Base-by-base conservation (phyloP, 2,888 invertebrate species). In the Volucella inflata region DNA sequence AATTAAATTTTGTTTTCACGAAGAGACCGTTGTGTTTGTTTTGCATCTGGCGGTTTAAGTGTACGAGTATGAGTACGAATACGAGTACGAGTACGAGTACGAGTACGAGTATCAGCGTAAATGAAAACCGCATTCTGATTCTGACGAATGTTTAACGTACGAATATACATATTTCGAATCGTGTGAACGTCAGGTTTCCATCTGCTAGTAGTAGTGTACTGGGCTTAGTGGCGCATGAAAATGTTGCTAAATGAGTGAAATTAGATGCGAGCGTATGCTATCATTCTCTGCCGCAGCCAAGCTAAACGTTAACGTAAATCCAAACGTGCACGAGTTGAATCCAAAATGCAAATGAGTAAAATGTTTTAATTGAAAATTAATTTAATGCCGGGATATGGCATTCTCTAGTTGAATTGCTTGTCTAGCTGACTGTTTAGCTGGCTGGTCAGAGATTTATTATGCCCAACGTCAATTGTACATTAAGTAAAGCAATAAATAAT, bases 401-500 rank as follows among this genome's bases (percentile, higher is more conserved):
- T 30, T 30, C 30, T 30, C 30, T 6, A 30, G 8, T 8, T 40
- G 42, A 38, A 36, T 16, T 46, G 46, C 14, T 53, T 68, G 55
- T 51, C 80, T 74, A 51, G 50, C 30, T 30, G 30, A 1, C 30
- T 30, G 30, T 30, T 30, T 30, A 30, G 30, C 6, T 30, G 30
- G 6, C 46, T 12, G 38, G 55, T 36, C 21, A 50, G 44, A 57
- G 75, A 81, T 81, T 81, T 75, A 75, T 70, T 75, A 68, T 75
- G 75, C 67, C 67, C 57, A 80, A 46, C 17, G 53, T 30, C 59
- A 68, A 62, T 50, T 62, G 42, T 48, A 46, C 55, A 44, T 51
- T 70, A 42, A 74, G 70, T 70, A 53, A 30, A 68, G 78, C 57
- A 76, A 82, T 84, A 75, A 84, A 84, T 84, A 79, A 83, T 71